Base-by-base conservation (phyloP, 2,888 invertebrate genomes). In the Oxycera nigricornis region DNA sequence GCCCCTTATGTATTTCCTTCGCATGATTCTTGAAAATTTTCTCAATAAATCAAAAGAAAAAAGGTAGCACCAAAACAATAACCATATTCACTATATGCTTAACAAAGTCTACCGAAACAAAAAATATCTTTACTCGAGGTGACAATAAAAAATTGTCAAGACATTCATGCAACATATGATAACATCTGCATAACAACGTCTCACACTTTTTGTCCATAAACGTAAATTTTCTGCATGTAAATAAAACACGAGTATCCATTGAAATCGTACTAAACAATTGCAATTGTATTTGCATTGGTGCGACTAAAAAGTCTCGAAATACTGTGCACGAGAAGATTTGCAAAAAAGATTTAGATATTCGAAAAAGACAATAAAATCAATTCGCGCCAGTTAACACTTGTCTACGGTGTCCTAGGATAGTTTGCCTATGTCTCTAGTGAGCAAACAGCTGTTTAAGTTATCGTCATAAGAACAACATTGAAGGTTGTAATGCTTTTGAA, bases 241-340 rank as follows among this genome's bases (percentile, higher is more conserved):
- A 72, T 59, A 72, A 72, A 72, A 72, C 72, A 72, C 72, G 72
- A 72, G 26, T 39, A 57, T 57, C 55, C 72, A 72, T 72, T 59
- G 72, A 59, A 72, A 59, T 41, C 41, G 59, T 17, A 41, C 59
- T 39, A 72, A 59, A 72, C 72, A 72, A 72, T 72, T 72, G 72
- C 72, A 28, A 72, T 59, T 72, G 70, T 70, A 55, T 70, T 55
- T 30, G 28, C 35, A 41, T 65, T 65, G 30, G 31, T 3, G 30
- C 61, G 3, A 30, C 50, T 22, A 50, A 70, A 70, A 39, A 39
- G 39, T 14, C 24, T 30, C 30, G 50, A 30, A 52, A 70, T n/a
- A 30, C 7, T 65, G 52, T 35, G 52, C 70, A 70, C 70, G 68
- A 11, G 68, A 70, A 26, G 24, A 65, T 46, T 26, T 46, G 57